Evolutionary conservation across 37 sponge, comb jelly and placozoan genomes (phyloP).

Genomic region (Theonella swinhoei): DNA sequence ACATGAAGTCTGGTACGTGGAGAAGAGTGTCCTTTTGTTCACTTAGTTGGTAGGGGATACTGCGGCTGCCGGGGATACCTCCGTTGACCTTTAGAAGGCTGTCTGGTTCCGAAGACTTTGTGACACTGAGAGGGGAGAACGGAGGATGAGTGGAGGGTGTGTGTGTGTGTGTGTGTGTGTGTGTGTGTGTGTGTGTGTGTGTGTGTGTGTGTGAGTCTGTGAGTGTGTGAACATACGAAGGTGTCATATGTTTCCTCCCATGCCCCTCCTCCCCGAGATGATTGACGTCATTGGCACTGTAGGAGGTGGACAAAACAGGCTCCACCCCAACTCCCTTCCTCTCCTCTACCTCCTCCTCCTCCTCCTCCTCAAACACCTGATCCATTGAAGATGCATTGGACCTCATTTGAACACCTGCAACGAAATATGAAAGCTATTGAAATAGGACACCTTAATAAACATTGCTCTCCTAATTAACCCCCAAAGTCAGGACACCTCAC

Average conservation of each 20-base stretch:
- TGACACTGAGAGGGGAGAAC: not conserved
- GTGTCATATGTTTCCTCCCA: not conserved
- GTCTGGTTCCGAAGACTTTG: not conserved
- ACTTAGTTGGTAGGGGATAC: conserved; percentile 6
- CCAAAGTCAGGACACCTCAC: too few relatives aligned
- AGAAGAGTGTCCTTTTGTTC: conserved; percentile 1
- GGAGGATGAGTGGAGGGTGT: not conserved
- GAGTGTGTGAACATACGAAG: not conserved
- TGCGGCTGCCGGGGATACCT: not conserved
- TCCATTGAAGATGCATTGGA: not conserved
- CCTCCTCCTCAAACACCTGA: conserved; percentile 14
- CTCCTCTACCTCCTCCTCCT: conserved; percentile 11
- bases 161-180: too few relatives aligned
- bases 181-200: not conserved
- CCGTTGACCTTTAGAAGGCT: not conserved
- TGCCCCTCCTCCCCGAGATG: conserved; percentile 16
- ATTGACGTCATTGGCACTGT: conserved; percentile 47
- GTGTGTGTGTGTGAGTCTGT: too few relatives aligned
- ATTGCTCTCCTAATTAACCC: too few relatives aligned
- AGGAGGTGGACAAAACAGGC: conserved; percentile 10
- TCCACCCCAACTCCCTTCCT: not conserved
- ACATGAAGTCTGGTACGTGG: not conserved
- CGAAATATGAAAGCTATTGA: not conserved
- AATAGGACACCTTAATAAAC: not conserved
- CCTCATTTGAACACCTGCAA: not conserved